Conservation (phyloP, 2,113 vertebrate species). For the Ibidorhyncha struthersii region DNA sequence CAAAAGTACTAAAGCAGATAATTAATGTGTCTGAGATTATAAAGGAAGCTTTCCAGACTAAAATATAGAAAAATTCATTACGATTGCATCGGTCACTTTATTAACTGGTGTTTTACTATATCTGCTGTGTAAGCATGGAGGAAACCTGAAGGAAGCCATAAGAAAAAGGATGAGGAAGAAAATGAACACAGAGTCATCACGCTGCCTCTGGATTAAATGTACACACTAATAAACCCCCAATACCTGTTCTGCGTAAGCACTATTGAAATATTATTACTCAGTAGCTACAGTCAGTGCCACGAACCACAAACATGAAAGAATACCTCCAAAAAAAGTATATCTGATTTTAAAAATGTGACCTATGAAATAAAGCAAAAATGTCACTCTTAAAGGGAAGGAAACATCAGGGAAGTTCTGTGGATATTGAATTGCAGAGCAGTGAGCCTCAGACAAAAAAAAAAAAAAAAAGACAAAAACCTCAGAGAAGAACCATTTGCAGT, state of each 20-base stretch:
- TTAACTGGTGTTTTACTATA: neutral
- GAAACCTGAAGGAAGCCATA: neutral
- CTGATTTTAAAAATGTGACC: neutral
- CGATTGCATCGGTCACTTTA: too few relatives aligned
- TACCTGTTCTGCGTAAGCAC: neutral
- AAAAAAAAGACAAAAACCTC: too few relatives aligned
- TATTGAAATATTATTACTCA: neutral
- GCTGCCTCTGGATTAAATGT: neutral
- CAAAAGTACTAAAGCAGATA: neutral
- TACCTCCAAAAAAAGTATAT: neutral
- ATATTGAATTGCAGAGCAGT: neutral
- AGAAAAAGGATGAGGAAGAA: neutral
- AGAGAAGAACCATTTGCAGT: neutral
- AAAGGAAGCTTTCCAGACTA: too few relatives aligned
- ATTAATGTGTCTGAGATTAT: too few relatives aligned
- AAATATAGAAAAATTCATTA: too few relatives aligned
- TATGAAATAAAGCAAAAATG: conserved; percentile 9
- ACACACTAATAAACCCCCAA: neutral
- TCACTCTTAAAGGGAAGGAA: neutral
- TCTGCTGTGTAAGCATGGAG: neutral
- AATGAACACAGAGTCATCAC: neutral
- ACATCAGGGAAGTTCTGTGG: neutral
- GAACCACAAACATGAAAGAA: neutral
- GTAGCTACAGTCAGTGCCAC: neutral
- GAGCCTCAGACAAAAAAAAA: neutral